Base-by-base conservation (phyloP, 1,140 invertebrate species). In the Trialeurodes vaporariorum region DNA sequence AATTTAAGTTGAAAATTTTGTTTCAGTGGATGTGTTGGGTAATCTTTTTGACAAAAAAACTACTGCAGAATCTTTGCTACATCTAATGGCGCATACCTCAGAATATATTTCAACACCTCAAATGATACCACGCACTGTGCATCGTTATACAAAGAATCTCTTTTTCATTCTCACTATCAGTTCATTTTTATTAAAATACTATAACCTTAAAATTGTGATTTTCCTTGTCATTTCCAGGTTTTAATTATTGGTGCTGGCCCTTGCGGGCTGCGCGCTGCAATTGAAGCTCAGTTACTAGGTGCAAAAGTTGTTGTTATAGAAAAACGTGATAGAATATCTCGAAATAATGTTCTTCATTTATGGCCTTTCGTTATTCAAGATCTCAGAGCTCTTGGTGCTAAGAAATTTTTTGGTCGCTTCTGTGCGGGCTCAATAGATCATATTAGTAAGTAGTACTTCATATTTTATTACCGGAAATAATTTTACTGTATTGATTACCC, bases 341-440 rank as follows among this genome's bases (percentile, higher is more conserved):
- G 97, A 22, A 98, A 99, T 80, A 99, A 99, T 81, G 96, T 99
- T 11, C 85, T 99, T 59, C 97, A 99, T 80, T 81, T 99, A 49
- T 99, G 97, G 97, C 96, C 96, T 25, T 98, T 95, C 79, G 94
- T 99, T 25, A 98, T 99, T 67, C 90, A 95, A 72, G 97, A 99
- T 81, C 81, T 99, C 58, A 86, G 91, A 64, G 88, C 87, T 68
- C 83, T 99, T 2, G 97, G 95, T 21, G 96, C 96, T 58, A 99
- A 99, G 78, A 97, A 98, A 76, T 98, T 99, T 80, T 98, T 96
- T 79, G 96, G 96, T 12, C 98, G 98, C 81, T 99, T 99, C 79
- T 99, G 96, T 82, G 96, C 96, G 1, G 97, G 97, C 58, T 88
- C 94, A 64, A 98, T 98, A 69, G 96, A 98, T 80, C 96, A 98